A percentile compares a stretch with the other conserved stretches of the same genome.
phyloP scores from a whole-genome alignment of 2,113 vertebrate species.

The Xiphophorus couchianus region DNA sequence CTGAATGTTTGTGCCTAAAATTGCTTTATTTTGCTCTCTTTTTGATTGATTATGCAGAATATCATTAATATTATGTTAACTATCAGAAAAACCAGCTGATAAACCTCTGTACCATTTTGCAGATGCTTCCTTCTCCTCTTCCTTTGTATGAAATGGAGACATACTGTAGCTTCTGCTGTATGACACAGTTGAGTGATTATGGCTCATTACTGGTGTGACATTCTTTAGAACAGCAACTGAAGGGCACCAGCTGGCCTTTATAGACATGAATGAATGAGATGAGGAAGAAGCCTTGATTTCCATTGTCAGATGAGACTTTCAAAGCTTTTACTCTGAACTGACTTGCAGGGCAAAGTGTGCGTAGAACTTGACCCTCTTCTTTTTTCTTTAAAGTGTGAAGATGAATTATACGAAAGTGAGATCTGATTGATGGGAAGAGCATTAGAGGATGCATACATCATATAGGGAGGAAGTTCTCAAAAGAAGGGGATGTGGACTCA shows the following conservation, averaged over 20 bases:
- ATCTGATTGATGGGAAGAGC: slow-evolving; percentile 15
- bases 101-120: not conserved
- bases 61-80: too few relatives aligned
- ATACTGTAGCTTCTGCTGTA: slow-evolving; percentile 4
- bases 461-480: slow-evolving; percentile 53
- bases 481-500: slow-evolving; percentile 6
- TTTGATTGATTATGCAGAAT: too few relatives aligned
- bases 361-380: slow-evolving; percentile 40
- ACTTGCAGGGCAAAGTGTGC: slow-evolving; percentile 11
- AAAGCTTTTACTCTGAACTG: slow-evolving; percentile 25
- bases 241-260: slow-evolving; percentile 46
- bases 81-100: not conserved
- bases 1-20: not conserved
- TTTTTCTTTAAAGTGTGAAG: slow-evolving; percentile 20
- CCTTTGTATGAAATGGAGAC: slow-evolving; percentile 2
- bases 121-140: not conserved
- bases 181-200: slow-evolving; percentile 29
- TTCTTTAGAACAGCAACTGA: slow-evolving; percentile 26
- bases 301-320: slow-evolving; percentile 27
- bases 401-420: slow-evolving; percentile 21
- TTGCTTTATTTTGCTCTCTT: too few relatives aligned
- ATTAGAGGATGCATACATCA: slow-evolving; percentile 27
- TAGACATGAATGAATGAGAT: slow-evolving; percentile 1
- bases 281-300: slow-evolving; percentile 24
- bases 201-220: slow-evolving; percentile 35